Evolutionary conservation across 2,888 invertebrate genomes (phyloP), one percentile per base, ranked within the genome.

Genomic region (Hetaerina titia): DNA sequence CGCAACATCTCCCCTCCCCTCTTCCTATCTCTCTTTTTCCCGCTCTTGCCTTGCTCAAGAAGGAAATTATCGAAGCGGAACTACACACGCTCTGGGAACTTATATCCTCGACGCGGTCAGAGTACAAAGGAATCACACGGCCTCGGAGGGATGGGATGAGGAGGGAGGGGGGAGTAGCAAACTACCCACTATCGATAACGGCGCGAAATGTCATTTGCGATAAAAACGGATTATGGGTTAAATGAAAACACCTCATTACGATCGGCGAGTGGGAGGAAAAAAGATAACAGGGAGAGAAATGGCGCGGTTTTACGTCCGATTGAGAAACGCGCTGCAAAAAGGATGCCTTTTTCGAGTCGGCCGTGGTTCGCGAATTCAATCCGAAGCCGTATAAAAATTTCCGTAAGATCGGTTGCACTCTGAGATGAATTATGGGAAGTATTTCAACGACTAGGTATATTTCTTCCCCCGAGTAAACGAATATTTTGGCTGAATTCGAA

Each of bases 141-240:
- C n/a, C 90, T n/a, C 5, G 25, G 74, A 8, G 74, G 74, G 8
- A n/a, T 31, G 81, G n/a, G n/a, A 69, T 69, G n/a, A 17, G 31
- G 31, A 0, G 25, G 13, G 25, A 11, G 81, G 60, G 15, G 13
- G 81, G 31, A 81, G 45, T 31, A 81, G 9, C 69, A 81, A 15
- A 4, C 81, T 45, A 69, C 22, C 57, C 58, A 64, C 64, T 45
- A 45, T 45, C 63, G 64, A 31, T 45, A 90, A 31, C 81, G 81
- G 81, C 90, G 89, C n/a, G 56, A 58, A 89, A 56, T 89, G 57
- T 64, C 90, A 90, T 63, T 90, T 64, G 63, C 31, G 45, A 31
- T 81, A n/a, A 31, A 60, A 63, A 64, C 25, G 90, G 90, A 90
- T 90, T 90, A 90, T 90, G 90, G 90, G 90, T 90, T 63, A 90